Evolutionary conservation across 2,113 vertebrate genomes (phyloP), one percentile per base, ranked within the genome.

Genomic region (Spermophilus dauricus): DNA sequence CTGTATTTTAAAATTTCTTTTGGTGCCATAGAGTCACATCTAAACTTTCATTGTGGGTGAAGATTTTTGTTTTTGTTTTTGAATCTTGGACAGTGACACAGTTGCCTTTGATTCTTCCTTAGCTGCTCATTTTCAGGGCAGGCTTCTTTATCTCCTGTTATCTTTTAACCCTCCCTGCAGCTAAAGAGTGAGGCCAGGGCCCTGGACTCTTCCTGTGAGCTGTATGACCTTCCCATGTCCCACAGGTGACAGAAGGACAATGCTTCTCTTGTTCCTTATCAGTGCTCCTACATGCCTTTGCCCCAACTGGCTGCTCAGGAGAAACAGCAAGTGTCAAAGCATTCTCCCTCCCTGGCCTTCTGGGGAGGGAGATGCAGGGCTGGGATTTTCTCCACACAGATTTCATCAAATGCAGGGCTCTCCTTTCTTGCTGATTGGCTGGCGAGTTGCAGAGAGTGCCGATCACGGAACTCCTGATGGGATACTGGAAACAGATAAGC

Each of bases 401-500:
- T 82, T 90, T 65, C 32, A 93, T 61, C n/a, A 69, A 11, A n/a
- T 0, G 0, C 58, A 42, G 53, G 96, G 32, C 45, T 96, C 91
- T 95, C 26, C n/a, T 89, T 93, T 94, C 96, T 65, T 45, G 28
- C 13, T 30, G 61, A 91, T 61, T 92, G 95, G 85, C 48, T 97
- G 81, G 65, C 94, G 83, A 84, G 58, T 73, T 95, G 76, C 86
- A 96, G 77, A 96, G 61, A 90, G 61, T 58, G 94, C 86, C 96
- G 96, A 96, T 97, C 91, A 82, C 89, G 98, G 94, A 89, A 65
- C n/a, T 97, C 96, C 73, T 97, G 97, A 65, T 30, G 89, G 70
- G 51, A 92, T 95, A 96, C 67, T 85, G 87, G 88, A 88, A 98
- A 97, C 4, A 98, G 93, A 97, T 97, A 97, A 97, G 97, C 58